Conservation (phyloP, 2,888 invertebrate genomes). For the Plebejus argus region DNA sequence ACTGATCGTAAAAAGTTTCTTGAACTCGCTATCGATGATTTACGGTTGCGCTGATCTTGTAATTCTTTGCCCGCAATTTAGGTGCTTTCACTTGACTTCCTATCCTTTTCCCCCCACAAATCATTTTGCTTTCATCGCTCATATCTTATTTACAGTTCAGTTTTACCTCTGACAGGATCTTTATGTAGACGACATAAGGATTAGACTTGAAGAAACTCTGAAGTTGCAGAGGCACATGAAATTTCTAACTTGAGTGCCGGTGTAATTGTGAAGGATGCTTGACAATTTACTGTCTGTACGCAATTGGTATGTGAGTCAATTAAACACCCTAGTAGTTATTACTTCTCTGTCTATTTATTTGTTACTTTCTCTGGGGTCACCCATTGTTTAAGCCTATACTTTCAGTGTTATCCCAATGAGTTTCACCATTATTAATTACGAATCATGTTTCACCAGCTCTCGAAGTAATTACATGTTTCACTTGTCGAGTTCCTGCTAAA, state of each 20-base stretch:
- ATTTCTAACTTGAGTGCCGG: slow-evolving; percentile 60
- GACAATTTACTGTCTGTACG: slow-evolving; percentile 48
- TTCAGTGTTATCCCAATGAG: slow-evolving; percentile 58
- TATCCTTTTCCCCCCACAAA: slow-evolving; percentile 60
- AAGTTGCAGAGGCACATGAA: slow-evolving; percentile 45
- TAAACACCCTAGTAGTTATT: slow-evolving; percentile 36
- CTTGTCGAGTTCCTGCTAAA: neutral
- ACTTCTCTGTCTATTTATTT: slow-evolving; percentile 60
- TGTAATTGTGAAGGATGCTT: slow-evolving; percentile 46
- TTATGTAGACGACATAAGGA: neutral
- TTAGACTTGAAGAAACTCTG: neutral
- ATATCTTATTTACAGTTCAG: slow-evolving; percentile 55
- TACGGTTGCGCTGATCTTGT: slow-evolving; percentile 51
- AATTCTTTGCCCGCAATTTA: slow-evolving; percentile 63
- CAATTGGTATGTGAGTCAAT: slow-evolving; percentile 22
- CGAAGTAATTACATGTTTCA: neutral
- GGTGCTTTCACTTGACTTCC: slow-evolving; percentile 70
- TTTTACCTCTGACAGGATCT: neutral
- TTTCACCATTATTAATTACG: slow-evolving; percentile 48
- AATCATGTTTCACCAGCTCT: neutral
- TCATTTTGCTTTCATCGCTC: slow-evolving; percentile 68
- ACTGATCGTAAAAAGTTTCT: slow-evolving; percentile 1
- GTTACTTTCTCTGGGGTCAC: slow-evolving; percentile 66
- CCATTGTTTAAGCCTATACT: slow-evolving; percentile 62
- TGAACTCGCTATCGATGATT: slow-evolving; percentile 50